Base-by-base conservation (phyloP, 1,140 invertebrate genomes). In the Schlechtendalia chinensis region DNA sequence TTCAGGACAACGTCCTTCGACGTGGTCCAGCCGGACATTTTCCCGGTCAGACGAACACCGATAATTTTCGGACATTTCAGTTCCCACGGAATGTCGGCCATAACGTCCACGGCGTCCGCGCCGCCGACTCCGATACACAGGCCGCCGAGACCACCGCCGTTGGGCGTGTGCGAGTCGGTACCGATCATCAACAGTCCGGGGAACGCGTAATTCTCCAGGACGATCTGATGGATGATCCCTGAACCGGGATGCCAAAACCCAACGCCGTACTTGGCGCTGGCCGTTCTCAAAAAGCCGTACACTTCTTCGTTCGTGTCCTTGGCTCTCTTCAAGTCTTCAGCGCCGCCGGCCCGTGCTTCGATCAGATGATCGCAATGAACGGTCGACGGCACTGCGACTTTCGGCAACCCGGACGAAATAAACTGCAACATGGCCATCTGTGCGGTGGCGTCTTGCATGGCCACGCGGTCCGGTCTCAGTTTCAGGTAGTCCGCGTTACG, bases 371-470 rank as follows among this genome's bases (percentile, higher is more conserved):
- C 98, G 87, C 98, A 99, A 86, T 99, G 98, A 85, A 99, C 98
- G 27, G 98, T 99, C 5, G 96, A 98, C 1, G 98, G 98, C 5
- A 99, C 98, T 72, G 97, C 96, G 0, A 98, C 96, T 83, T 89
- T 91, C 58, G 95, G 95, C 67, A 99, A 87, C 65, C 98, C 98
- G 84, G 92, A 94, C 2, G 97, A 99, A 84, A 99, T 99, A 86
- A 99, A 99, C 87, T 99, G 98, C 81, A 99, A 87, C 94, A 99
- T 96, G 16, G 98, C 98, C 98, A 99, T 99, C 89, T 99, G 93
- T n/a, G 98, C 98, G 58, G 98, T 99, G n/a, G 98, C 98, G 90
- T 99, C 98, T 88, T 99, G 98, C 97, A 99, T 99, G 81, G 97
- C 98, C 74, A 99, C 98, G 83, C 98, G 90, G 86, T 99, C 98